These are phyloP conservation scores for Anastrepha ludens DNA, from an alignment of 1,140 invertebrate genomes.

Conservation along the genomic window DNA sequence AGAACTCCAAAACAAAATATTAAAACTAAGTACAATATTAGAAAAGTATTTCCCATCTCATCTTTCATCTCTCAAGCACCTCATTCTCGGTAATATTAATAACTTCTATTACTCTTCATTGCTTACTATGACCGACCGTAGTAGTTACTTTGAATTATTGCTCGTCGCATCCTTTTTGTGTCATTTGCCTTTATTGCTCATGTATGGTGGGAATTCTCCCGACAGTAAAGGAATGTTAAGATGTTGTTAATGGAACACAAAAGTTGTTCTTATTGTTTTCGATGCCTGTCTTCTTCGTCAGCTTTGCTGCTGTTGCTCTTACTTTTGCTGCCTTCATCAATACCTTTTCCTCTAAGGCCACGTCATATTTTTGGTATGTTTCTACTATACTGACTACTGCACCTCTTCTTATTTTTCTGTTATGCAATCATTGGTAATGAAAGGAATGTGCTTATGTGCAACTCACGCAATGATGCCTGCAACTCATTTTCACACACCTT, in stretches of 20 bases:
- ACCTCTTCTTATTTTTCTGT: not conserved
- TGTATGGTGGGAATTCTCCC: conserved; percentile 28
- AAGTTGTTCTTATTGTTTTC: conserved; percentile 36
- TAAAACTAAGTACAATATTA: no score
- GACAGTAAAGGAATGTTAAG: conserved; percentile 41
- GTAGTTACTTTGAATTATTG: conserved; percentile 10
- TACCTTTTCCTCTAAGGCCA: not conserved
- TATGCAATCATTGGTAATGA: conserved; percentile 16
- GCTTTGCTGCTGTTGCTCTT: not conserved
- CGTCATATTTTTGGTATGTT: not conserved
- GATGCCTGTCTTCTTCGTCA: not conserved
- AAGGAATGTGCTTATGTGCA: not conserved
- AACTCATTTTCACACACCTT: not conserved
- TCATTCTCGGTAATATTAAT: no score
- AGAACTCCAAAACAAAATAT: no score
- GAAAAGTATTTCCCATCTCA: no score
- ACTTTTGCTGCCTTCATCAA: not conserved
- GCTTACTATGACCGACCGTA: no score
- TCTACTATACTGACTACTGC: not conserved
- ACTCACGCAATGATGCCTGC: not conserved
- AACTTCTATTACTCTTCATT: no score
- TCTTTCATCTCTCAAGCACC: no score
- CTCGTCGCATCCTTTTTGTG: not conserved
- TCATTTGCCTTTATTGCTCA: conserved; percentile 45
- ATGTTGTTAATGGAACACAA: conserved; percentile 52